Evolutionary conservation across 1,140 invertebrate genomes (phyloP).

Genomic region (Aphidius gifuensis): DNA sequence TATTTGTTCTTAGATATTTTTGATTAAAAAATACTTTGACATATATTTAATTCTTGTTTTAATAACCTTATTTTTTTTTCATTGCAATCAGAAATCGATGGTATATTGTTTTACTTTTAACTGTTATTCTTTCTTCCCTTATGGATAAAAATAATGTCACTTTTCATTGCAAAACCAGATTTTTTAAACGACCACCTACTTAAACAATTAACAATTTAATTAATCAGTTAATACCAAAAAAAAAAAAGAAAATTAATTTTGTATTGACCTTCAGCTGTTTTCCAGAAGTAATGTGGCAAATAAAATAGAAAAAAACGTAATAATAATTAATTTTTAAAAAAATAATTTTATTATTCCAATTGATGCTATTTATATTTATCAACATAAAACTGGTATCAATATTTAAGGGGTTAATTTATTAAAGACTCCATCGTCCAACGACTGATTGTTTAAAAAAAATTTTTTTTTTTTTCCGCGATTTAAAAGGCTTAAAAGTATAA

Average conservation of each 20-base stretch:
- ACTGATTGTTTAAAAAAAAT: too few relatives aligned
- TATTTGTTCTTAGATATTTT: too few relatives aligned
- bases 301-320: conserved; percentile 79
- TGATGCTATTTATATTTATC: too few relatives aligned
- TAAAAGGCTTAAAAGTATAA: too few relatives aligned
- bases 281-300: conserved; percentile 76
- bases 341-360: too few relatives aligned
- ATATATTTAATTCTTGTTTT: conserved; percentile 39
- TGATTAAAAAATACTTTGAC: too few relatives aligned
- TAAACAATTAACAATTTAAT: conserved; percentile 12
- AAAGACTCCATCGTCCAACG: too few relatives aligned
- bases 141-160: conserved; percentile 62
- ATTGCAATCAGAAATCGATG: conserved; percentile 52
- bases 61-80: conserved; percentile 50
- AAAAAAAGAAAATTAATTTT: not conserved
- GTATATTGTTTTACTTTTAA: conserved; percentile 52
- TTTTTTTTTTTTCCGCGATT: too few relatives aligned
- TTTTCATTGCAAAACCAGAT: conserved; percentile 67
- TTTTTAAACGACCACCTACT: conserved; percentile 64
- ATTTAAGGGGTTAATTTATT: too few relatives aligned
- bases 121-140: conserved; percentile 55
- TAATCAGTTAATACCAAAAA: too few relatives aligned
- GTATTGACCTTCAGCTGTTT: conserved; percentile 66
- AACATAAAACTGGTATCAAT: too few relatives aligned
- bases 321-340: too few relatives aligned